Evolutionary conservation across 1,140 invertebrate genomes (phyloP).

Genomic region (Theocolax elegans): DNA sequence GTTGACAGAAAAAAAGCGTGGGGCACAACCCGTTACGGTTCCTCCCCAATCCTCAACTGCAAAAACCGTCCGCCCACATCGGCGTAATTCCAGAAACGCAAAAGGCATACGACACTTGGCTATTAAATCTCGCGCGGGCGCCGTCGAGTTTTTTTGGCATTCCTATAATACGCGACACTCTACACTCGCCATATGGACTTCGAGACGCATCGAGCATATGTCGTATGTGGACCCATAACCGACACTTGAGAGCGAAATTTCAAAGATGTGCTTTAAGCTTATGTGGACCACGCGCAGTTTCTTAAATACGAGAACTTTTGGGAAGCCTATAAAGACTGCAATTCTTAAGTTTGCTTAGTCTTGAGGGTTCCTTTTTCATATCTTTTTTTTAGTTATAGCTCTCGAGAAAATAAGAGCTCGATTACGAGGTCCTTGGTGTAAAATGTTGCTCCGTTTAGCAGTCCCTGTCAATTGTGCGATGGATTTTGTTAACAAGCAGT

Average conservation of each 20-base stretch:
- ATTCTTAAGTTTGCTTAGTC: neutral
- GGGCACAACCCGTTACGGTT: too few relatives aligned
- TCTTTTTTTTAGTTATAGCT: neutral
- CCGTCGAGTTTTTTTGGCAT: slow-evolving; percentile 3
- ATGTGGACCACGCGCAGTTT: neutral
- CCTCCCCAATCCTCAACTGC: too few relatives aligned
- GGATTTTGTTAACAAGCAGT: neutral
- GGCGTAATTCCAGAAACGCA: slow-evolving; percentile 29
- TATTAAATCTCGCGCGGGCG: neutral
- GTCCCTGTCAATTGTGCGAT: too few relatives aligned
- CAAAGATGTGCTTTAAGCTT: too few relatives aligned
- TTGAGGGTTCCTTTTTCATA: neutral
- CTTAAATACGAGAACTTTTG: neutral
- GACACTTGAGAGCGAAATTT: slow-evolving; percentile 39
- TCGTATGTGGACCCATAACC: neutral
- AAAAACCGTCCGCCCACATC: neutral
- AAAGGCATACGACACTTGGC: neutral
- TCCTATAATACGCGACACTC: slow-evolving; percentile 7
- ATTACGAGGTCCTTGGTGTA: neutral
- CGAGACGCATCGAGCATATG: neutral
- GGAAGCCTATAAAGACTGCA: too few relatives aligned
- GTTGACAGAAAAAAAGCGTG: too few relatives aligned
- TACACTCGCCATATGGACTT: slow-evolving; percentile 48
- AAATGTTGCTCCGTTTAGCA: too few relatives aligned
- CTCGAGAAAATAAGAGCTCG: slow-evolving; percentile 5